phyloP scores from a whole-genome alignment of 37 sponge, comb jelly and placozoan species.

The Spongia lamella region DNA sequence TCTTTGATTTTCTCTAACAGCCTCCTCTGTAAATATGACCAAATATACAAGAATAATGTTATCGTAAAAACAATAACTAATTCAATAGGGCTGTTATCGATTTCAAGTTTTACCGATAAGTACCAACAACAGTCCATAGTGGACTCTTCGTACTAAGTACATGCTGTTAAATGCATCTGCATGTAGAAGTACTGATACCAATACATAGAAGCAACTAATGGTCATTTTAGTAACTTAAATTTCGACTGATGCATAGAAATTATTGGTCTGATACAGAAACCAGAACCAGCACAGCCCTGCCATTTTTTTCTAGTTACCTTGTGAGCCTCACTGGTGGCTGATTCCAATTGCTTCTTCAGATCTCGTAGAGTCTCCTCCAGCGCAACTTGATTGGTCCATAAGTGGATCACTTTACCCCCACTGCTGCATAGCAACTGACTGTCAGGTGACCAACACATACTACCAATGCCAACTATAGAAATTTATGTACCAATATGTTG shows the following conservation, averaged over 20 bases:
- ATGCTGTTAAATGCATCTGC: too few species aligned
- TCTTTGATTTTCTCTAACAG: conserved; percentile 30
- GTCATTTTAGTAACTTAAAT: too few species aligned
- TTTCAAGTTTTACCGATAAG: background rate
- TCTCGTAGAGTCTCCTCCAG: conserved; percentile 43
- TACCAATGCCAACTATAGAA: conserved; percentile 38
- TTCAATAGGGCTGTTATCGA: background rate
- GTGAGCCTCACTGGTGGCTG: conserved; percentile 57
- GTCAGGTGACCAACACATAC: conserved; percentile 65
- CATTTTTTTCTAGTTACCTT: too few species aligned
- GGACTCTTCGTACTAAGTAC: background rate
- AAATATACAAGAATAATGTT: background rate
- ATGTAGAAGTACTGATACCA: too few species aligned
- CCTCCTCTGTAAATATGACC: conserved; percentile 10
- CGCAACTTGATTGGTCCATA: conserved; percentile 85
- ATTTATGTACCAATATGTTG: background rate
- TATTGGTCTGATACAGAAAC: too few species aligned
- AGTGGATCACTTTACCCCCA: conserved; percentile 69
- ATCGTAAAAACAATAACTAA: too few species aligned
- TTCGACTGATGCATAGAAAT: too few species aligned
- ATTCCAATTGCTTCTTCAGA: conserved; percentile 43
- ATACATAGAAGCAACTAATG: too few species aligned
- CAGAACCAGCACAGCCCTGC: too few species aligned
- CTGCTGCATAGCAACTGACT: conserved; percentile 59
- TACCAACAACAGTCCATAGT: background rate